phyloP scores from a whole-genome alignment of 2,113 vertebrate genomes.

The Rhinichthys klamathensis region DNA sequence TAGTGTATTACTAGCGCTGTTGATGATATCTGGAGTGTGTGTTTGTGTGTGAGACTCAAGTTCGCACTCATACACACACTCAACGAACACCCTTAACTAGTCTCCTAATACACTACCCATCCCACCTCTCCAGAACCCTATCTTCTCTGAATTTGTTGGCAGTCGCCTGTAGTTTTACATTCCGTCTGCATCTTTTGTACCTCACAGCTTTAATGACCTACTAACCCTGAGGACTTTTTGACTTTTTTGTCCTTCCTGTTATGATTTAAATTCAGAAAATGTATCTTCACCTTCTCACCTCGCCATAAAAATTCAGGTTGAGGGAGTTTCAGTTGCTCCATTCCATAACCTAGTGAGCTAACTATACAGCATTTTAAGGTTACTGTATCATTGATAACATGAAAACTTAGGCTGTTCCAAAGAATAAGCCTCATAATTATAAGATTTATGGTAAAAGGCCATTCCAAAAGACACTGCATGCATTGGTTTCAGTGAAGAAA shows the following conservation, averaged over 20 bases:
- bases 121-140: conserved; percentile 47
- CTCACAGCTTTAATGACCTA: conserved; percentile 35
- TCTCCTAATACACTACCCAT: conserved; percentile 47
- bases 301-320: background rate
- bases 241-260: background rate
- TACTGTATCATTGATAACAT: background rate
- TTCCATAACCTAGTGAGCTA: background rate
- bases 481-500: no score
- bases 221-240: background rate
- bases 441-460: no score
- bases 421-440: no score
- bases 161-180: conserved; percentile 4
- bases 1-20: conserved; percentile 1
- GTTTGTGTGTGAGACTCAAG: conserved; percentile 12
- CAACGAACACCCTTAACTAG: conserved; percentile 39
- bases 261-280: conserved; percentile 44
- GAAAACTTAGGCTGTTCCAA: no score
- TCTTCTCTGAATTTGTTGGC: conserved; percentile 15
- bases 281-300: background rate
- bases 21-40: conserved; percentile 35
- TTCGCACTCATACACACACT: conserved; percentile 39
- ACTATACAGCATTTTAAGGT: background rate
- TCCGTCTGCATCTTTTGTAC: conserved; percentile 14
- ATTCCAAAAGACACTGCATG: no score
- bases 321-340: background rate